Conservation (phyloP, 2,797 vertebrate species). For the Alectoris magna region DNA sequence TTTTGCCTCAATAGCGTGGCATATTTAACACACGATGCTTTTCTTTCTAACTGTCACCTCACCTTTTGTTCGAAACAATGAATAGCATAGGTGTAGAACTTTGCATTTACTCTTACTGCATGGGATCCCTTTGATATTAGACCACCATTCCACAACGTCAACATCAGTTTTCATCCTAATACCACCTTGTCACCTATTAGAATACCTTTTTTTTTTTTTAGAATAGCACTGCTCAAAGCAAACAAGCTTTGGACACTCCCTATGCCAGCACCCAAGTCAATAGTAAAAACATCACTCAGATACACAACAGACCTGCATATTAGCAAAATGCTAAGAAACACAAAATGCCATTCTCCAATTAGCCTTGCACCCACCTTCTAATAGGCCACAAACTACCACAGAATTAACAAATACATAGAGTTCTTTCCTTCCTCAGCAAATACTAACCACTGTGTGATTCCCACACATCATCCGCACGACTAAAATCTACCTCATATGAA, state of each 20-base stretch:
- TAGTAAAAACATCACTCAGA: background rate
- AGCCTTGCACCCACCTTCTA: background rate
- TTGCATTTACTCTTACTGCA: background rate
- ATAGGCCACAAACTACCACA: background rate
- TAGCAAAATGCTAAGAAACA: background rate
- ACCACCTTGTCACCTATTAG: background rate
- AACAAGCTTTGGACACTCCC: background rate
- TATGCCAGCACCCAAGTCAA: background rate
- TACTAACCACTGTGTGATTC: background rate
- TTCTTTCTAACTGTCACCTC: background rate
- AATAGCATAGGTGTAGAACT: background rate
- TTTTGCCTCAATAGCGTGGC: background rate
- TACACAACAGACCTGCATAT: background rate
- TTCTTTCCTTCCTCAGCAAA: background rate
- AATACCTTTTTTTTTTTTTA: conserved; percentile 5
- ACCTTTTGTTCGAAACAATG: background rate
- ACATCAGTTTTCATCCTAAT: background rate
- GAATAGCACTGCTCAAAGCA: background rate
- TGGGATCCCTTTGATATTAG: background rate
- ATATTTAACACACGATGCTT: background rate
- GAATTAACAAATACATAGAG: background rate
- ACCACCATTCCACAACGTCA: background rate
- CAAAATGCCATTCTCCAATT: background rate
- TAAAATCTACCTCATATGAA: background rate
- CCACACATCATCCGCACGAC: background rate